A percentile compares a stretch with the other conserved stretches of the same genome.
These are phyloP conservation scores for Danio tinwini DNA, from an alignment of 2,797 vertebrate species.

Conservation along the genomic window DNA sequence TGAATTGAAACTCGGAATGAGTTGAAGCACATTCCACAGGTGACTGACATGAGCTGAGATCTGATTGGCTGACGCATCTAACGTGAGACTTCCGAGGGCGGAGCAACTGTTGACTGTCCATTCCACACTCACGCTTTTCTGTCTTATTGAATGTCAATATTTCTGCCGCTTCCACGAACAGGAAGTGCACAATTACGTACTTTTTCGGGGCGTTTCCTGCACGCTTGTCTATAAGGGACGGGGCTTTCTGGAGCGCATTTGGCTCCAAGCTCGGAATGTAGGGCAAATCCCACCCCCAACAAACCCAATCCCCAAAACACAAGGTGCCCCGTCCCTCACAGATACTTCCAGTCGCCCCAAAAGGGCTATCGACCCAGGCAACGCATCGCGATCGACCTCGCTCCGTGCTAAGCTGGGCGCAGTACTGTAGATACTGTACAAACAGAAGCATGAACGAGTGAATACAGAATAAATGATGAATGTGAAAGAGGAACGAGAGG, in stretches of 20 bases:
- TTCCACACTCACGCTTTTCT: constrained; percentile 55
- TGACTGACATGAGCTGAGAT: constrained; percentile 37
- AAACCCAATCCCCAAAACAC: constrained; percentile 57
- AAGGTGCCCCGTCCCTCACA: constrained; percentile 79
- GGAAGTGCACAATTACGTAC: constrained; percentile 60
- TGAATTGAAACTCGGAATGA: no score
- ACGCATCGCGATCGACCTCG: constrained; percentile 26
- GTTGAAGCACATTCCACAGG: neutral
- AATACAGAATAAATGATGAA: constrained; percentile 13
- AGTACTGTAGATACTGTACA: constrained; percentile 54
- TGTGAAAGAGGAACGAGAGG: constrained; percentile 22
- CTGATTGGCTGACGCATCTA: constrained; percentile 62
- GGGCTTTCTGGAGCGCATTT: constrained; percentile 79
- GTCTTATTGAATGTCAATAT: constrained; percentile 57
- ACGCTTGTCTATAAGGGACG: constrained; percentile 74
- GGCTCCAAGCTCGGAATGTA: constrained; percentile 83
- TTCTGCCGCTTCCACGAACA: constrained; percentile 5
- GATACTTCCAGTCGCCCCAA: constrained; percentile 68
- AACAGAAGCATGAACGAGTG: neutral
- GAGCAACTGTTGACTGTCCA: neutral
- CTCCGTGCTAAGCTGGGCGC: constrained; percentile 25
- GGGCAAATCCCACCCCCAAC: constrained; percentile 71
- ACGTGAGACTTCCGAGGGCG: constrained; percentile 23
- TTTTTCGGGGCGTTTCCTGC: constrained; percentile 67
- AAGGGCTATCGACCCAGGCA: constrained; percentile 74